Evolutionary conservation across 1,140 invertebrate species (phyloP).

Genomic region (Rhizoglyphus robini): DNA sequence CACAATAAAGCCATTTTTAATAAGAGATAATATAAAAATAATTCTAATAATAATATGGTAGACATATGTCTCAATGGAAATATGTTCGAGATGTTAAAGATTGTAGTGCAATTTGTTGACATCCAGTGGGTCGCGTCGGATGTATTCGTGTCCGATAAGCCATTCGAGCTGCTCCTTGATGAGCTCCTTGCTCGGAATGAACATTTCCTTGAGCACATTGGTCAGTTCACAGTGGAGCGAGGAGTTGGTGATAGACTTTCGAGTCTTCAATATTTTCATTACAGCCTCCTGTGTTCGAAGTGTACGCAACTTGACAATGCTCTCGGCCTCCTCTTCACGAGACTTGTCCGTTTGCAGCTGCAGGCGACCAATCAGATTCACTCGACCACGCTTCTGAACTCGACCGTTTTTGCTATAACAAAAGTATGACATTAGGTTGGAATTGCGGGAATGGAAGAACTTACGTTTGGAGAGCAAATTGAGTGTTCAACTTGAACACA

Average conservation of each 20-base stretch:
- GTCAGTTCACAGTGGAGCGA: constrained; percentile 90
- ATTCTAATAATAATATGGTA: too few relatives aligned
- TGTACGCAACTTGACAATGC: constrained; percentile 87
- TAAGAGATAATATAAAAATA: too few relatives aligned
- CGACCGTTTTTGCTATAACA: constrained; percentile 75
- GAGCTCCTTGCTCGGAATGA: constrained; percentile 95
- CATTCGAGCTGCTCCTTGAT: constrained; percentile 99
- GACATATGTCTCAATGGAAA: too few relatives aligned
- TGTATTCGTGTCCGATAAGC: constrained; percentile 97
- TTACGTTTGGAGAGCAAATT: constrained; percentile 55
- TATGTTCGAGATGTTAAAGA: neutral
- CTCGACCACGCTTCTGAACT: constrained; percentile 78
- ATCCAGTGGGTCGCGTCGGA: constrained; percentile 54
- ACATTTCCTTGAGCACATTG: constrained; percentile 98
- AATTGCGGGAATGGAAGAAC: neutral
- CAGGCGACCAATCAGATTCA: constrained; percentile 83
- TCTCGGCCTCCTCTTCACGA: constrained; percentile 92
- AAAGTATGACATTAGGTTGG: constrained; percentile 16
- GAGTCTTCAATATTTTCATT: constrained; percentile 96
- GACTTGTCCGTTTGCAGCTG: constrained; percentile 76
- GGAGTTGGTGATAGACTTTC: constrained; percentile 81
- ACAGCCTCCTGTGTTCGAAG: constrained; percentile 88
- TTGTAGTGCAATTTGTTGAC: neutral
- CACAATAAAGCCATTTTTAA: too few relatives aligned
- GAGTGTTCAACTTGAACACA: constrained; percentile 90